Base-by-base conservation (phyloP, 2,113 vertebrate genomes). In the Calyptommatus sinebrachiatus region DNA sequence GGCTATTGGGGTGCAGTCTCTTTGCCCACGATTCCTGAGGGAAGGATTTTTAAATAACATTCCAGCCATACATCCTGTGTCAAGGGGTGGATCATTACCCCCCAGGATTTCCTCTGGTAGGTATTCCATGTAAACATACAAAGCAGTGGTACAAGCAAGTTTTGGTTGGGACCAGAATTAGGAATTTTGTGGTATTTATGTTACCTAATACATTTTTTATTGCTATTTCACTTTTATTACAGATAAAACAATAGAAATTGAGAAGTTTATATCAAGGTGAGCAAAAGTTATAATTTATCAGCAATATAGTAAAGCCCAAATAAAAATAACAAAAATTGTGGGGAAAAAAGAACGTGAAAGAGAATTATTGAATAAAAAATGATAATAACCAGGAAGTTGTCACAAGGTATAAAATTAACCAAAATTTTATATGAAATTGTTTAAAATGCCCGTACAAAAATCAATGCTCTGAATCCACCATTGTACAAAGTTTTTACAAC, bases 71-170 rank as follows among this genome's bases (percentile, higher is more conserved):
- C 92, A 92, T 91, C 95, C 94, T 88, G 91, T 95, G 80, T 86
- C 94, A 91, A 90, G 85, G 26, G 93, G 91, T 82, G 93, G 93
- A 91, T 94, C 95, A 91, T 79, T 95, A 62, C 93, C 95, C 84
- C 91, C 94, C 89, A 93, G 95, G 92, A 95, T 94, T 90, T 94
- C 93, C 76, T 90, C 94, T 89, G 95, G 95, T 95, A 94, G 90
- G 95, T 94, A 94, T 91, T 89, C 69, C 85, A 88, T 18, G 45
- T 85, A 71, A 88, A 69, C 3, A 71, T 83, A 76, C 21, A 35
- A 26, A 77, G 45, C 50, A 73, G 35, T 41, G 24, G 74, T 73
- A 0, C 53, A 6, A 75, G 66, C 35, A 45, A 46, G n/a, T 29
- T 61, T 68, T 57, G 11, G 50, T 45, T 68, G 50, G 21, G 65